Conservation (phyloP, 2,888 invertebrate species). For the Watsonalla cultraria region DNA sequence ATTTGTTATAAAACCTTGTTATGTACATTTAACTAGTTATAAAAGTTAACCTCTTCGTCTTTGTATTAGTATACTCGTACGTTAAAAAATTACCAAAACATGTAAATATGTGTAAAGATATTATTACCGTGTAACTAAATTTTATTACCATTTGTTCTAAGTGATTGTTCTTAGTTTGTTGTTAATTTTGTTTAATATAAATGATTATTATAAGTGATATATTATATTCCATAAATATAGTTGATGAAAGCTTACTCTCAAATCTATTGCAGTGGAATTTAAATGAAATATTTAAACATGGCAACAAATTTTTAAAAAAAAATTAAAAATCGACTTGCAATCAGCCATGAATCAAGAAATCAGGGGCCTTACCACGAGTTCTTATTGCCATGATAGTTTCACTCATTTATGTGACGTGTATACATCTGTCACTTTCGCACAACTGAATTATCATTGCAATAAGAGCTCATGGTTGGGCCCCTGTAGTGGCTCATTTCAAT, state of each 20-base stretch:
- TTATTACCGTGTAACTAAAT: slow-evolving; percentile 72
- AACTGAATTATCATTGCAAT: no score
- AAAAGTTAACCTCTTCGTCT: slow-evolving; percentile 60
- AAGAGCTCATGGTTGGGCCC: no score
- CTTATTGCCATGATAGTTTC: no score
- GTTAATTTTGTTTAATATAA: slow-evolving; percentile 72
- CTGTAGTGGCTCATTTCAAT: no score
- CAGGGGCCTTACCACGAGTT: no score
- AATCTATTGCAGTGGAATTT: neutral
- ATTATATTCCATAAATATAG: slow-evolving; percentile 11
- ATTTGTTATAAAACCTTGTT: slow-evolving; percentile 66
- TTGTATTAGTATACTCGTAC: slow-evolving; percentile 74
- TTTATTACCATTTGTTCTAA: slow-evolving; percentile 77
- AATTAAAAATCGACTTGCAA: no score
- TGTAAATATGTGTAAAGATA: slow-evolving; percentile 78
- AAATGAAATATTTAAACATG: no score
- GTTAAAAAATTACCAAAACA: slow-evolving; percentile 72
- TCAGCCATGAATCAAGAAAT: no score
- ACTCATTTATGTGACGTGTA: no score
- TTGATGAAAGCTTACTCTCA: neutral
- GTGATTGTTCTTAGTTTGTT: slow-evolving; percentile 75
- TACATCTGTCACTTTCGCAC: no score
- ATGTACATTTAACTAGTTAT: slow-evolving; percentile 58
- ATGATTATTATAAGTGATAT: slow-evolving; percentile 38
- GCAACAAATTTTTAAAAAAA: no score